phyloP scores from a whole-genome alignment of 2,888 invertebrate genomes.

The Drosophila antonietae region DNA sequence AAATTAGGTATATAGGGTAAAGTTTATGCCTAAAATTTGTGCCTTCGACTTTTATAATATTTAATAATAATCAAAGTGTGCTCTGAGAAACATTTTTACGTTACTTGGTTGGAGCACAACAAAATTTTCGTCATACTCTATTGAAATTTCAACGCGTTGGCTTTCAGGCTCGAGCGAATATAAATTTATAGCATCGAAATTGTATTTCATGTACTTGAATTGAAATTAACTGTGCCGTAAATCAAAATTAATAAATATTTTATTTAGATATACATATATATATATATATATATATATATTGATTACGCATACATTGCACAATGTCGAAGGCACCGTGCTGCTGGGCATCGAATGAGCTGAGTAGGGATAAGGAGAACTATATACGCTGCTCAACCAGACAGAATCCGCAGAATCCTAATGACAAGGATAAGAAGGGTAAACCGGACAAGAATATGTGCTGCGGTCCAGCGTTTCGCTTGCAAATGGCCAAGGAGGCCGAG shows the following conservation, averaged over 20 bases:
- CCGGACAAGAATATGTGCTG: slow-evolving; percentile 45
- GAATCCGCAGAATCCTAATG: background rate
- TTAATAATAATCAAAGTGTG: slow-evolving; percentile 12
- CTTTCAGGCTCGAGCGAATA: slow-evolving; percentile 49
- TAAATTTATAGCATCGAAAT: slow-evolving; percentile 53
- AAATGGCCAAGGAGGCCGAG: slow-evolving; percentile 31
- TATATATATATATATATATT: background rate
- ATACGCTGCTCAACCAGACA: slow-evolving; percentile 48
- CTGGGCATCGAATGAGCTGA: slow-evolving; percentile 39
- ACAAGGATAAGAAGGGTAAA: slow-evolving; percentile 24
- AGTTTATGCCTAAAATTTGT: background rate
- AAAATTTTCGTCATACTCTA: slow-evolving; percentile 51
- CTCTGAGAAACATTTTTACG: slow-evolving; percentile 1
- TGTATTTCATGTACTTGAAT: slow-evolving; percentile 26
- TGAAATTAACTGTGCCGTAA: slow-evolving; percentile 26
- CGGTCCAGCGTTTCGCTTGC: slow-evolving; percentile 43
- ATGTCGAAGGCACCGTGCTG: slow-evolving; percentile 47
- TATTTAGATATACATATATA: background rate
- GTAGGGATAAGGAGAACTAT: slow-evolving; percentile 45
- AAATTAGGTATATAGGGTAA: no score
- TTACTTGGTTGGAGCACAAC: background rate
- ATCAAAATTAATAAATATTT: background rate
- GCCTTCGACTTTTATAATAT: no score
- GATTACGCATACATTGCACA: background rate
- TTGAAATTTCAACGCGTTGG: slow-evolving; percentile 62